These are phyloP conservation scores for Cataglyphis hispanica DNA, from an alignment of 1,140 invertebrate species.

Conservation along the genomic window DNA sequence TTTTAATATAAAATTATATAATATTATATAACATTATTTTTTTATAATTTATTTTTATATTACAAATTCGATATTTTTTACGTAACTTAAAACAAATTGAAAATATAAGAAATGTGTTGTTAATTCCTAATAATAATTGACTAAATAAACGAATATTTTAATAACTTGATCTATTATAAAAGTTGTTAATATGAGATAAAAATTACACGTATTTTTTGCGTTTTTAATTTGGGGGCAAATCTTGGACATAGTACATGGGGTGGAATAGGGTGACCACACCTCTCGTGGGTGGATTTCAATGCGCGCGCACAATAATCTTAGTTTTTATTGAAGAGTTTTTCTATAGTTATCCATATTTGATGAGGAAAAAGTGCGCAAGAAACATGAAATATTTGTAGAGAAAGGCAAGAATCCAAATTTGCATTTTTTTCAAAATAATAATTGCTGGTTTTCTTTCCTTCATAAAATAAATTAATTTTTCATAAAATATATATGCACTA, in stretches of 20 bases:
- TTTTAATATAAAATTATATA: not conserved
- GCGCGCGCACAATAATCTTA: constrained; percentile 73
- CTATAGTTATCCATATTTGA: constrained; percentile 56
- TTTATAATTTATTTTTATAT: not conserved
- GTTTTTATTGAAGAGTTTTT: constrained; percentile 64
- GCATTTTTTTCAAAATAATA: constrained; percentile 6
- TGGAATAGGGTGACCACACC: constrained; percentile 75
- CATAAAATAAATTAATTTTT: constrained; percentile 28
- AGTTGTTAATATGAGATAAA: not conserved
- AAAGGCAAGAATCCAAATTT: constrained; percentile 7
- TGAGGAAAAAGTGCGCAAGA: constrained; percentile 3
- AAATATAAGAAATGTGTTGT: not conserved
- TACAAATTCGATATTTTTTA: not conserved
- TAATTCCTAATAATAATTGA: not conserved
- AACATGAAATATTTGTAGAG: not conserved
- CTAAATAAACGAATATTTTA: constrained; percentile 14
- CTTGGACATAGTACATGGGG: constrained; percentile 22
- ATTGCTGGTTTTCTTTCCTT: not conserved
- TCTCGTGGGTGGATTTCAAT: constrained; percentile 69
- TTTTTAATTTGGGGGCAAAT: constrained; percentile 53
- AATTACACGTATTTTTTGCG: not conserved
- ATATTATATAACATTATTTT: not conserved
- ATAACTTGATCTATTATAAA: not conserved
- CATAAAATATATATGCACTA: not conserved
- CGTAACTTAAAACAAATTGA: not conserved